These are phyloP conservation scores for Acleris laterana DNA, from an alignment of 2,888 invertebrate genomes.

Conservation along the genomic window DNA sequence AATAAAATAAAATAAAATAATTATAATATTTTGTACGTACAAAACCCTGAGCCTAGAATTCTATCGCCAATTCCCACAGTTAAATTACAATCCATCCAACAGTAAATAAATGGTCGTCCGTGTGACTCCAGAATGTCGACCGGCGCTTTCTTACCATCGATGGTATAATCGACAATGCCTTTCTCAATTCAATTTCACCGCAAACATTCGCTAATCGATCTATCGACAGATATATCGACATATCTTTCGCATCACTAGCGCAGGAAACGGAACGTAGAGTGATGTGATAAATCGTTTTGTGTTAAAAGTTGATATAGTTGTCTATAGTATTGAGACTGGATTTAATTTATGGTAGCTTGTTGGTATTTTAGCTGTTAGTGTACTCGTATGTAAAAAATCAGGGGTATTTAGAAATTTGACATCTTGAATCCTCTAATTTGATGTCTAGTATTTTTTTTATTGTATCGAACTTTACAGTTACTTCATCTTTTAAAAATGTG, in stretches of 20 bases:
- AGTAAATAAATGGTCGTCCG: slow-evolving; percentile 47
- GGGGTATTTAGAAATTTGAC: no score
- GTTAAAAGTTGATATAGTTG: slow-evolving; percentile 30
- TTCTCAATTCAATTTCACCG: slow-evolving; percentile 61
- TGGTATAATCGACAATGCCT: slow-evolving; percentile 45
- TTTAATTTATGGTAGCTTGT: neutral
- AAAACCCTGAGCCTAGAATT: slow-evolving; percentile 13
- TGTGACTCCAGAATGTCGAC: slow-evolving; percentile 47
- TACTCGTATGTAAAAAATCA: no score
- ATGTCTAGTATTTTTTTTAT: no score
- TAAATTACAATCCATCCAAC: slow-evolving; percentile 17
- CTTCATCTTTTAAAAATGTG: no score
- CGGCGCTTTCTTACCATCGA: slow-evolving; percentile 57
- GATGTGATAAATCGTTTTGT: slow-evolving; percentile 35
- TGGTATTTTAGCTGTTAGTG: no score
- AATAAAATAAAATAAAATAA: neutral
- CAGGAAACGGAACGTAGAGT: slow-evolving; percentile 32
- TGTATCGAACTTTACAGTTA: no score
- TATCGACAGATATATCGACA: slow-evolving; percentile 24
- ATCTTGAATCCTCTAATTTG: no score
- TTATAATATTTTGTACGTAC: neutral
- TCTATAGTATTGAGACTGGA: slow-evolving; percentile 3
- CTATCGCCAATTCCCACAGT: slow-evolving; percentile 10
- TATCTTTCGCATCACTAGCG: slow-evolving; percentile 31
- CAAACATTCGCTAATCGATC: slow-evolving; percentile 49